Percentiles rank a stretch among this genome's conserved stretches.
phyloP scores from a whole-genome alignment of 2,113 vertebrate genomes.

The Phocoena phocoena region DNA sequence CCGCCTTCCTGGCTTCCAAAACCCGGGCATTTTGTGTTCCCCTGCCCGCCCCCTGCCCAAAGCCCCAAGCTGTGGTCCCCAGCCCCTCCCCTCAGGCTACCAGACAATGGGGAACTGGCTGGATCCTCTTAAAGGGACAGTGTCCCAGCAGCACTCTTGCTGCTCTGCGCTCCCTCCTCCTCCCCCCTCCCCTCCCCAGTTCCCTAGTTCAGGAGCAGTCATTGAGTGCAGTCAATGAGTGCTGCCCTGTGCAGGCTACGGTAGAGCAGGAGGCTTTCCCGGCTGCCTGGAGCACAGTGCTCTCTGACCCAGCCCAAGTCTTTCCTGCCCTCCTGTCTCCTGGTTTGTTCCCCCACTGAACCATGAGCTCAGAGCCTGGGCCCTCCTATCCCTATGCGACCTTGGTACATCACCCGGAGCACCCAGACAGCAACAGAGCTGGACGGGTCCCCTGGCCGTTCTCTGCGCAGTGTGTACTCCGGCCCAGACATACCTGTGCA shows the following conservation, averaged over 20 bases:
- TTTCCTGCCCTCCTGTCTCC: neutral
- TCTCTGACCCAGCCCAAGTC: neutral
- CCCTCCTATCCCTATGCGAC: neutral
- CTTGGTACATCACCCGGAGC: neutral
- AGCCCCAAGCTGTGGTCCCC: neutral
- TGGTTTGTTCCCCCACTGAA: neutral
- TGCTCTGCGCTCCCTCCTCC: neutral
- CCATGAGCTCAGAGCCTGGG: neutral
- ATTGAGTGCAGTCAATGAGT: neutral
- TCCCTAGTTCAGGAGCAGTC: neutral
- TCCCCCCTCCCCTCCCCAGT: fast-evolving
- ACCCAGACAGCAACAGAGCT: neutral
- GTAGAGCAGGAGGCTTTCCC: neutral
- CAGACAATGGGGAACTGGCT: slow-evolving; percentile 56
- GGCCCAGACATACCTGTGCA: neutral
- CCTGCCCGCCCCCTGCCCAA: neutral
- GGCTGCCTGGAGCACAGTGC: fast-evolving
- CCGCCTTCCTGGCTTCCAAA: neutral
- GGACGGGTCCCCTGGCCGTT: fast-evolving
- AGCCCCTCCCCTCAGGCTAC: slow-evolving; percentile 6
- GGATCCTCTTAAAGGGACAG: slow-evolving; percentile 68
- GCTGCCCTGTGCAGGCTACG: neutral
- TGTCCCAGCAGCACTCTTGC: neutral
- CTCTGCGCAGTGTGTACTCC: neutral
- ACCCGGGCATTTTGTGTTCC: neutral